Evolutionary conservation across 2,797 vertebrate species (phyloP).

Genomic region (Sphenopsis melanotis): DNA sequence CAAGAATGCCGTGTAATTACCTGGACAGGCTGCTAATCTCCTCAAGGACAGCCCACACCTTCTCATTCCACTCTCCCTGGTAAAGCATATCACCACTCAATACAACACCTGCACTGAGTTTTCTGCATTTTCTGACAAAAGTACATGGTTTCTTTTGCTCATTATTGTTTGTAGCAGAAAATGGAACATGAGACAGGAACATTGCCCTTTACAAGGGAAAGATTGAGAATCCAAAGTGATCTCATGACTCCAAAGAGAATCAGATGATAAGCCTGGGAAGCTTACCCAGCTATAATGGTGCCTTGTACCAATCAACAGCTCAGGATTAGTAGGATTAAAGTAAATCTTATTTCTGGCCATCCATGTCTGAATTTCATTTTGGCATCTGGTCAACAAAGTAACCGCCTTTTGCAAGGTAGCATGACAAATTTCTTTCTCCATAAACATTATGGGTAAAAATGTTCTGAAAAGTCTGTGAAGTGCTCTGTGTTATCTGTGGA

Average conservation of each 20-base stretch:
- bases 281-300: slow-evolving; percentile 43
- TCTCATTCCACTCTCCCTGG: not conserved
- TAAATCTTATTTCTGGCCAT: slow-evolving; percentile 62
- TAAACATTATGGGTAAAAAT: not conserved
- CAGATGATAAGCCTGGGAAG: slow-evolving; percentile 38
- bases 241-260: slow-evolving; percentile 43
- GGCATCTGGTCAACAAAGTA: slow-evolving; percentile 47
- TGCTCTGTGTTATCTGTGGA: not conserved
- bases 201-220: not conserved
- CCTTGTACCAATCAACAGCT: slow-evolving; percentile 62
- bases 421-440: slow-evolving; percentile 36
- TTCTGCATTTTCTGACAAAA: not conserved
- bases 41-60: not conserved
- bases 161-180: slow-evolving; percentile 2
- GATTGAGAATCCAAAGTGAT: not conserved
- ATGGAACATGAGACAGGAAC: not conserved
- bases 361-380: slow-evolving; percentile 55
- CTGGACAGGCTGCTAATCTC: not conserved
- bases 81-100: not conserved
- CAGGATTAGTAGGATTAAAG: slow-evolving; percentile 65
- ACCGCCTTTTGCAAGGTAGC: not conserved
- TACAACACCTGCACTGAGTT: not conserved
- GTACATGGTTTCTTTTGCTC: not conserved
- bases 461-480: not conserved
- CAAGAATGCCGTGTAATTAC: not conserved